Evolutionary conservation across 2,888 invertebrate genomes (phyloP), one percentile per base, ranked within the genome.

Genomic region (Mayetiola destructor): DNA sequence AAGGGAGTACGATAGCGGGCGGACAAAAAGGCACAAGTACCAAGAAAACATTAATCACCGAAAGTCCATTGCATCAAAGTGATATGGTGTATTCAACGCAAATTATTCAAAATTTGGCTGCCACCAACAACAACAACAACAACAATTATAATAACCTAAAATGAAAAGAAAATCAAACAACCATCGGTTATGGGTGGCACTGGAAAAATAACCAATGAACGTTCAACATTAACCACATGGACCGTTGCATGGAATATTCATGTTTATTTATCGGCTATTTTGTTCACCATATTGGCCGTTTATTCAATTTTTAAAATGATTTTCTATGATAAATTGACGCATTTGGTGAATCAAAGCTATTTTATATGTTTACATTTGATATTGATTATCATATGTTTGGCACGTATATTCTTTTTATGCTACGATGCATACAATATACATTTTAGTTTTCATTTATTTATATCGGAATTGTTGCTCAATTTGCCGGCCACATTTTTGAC

Each of bases 341-440:
- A 90, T 71, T 77, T 94, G 60, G 82, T 93, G 64, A 85, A 87
- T 2, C 88, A 87, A 67, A 86, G 87, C 59, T 93, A 92, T 69
- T 93, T 92, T 70, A 78, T 93, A 27, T 84, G 88, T 36, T 78
- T 93, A 21, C 89, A 92, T 72, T 72, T 88, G 55, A 80, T 92
- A 62, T 73, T 94, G 57, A 86, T 91, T 10, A 77, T 84, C 12
- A 84, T 92, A 42, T 90, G 93, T 67, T 79, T 84, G 18, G 75
- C 88, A 66, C 79, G 90, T 55, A 88, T 90, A 64, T 85, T 89
- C 64, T 92, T 90, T 67, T 78, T 94, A 63, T 86, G 91, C 64
- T 88, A 91, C 67, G 94, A 94, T 72, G 89, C 91, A 0, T 94
- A 94, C 68, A 93, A 93, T 67, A 81, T 88, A n/a, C 82, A 84